Evolutionary conservation across 2,113 vertebrate species (phyloP).

Genomic region (Scomber colias): DNA sequence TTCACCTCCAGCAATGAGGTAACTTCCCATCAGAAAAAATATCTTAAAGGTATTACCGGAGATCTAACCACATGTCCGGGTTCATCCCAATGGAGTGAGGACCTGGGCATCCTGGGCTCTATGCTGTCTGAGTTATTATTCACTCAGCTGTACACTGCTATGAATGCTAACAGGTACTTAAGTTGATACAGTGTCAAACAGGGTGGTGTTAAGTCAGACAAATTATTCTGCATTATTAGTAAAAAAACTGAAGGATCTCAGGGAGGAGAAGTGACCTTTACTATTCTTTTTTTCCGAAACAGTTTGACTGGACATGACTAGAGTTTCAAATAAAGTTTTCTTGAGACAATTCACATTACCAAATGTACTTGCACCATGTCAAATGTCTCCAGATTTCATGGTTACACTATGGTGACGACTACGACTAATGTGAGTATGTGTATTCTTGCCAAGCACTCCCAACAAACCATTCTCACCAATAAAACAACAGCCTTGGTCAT

Average conservation of each 20-base stretch:
- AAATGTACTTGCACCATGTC: not conserved
- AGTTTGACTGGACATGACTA: not conserved
- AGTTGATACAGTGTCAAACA: constrained; percentile 11
- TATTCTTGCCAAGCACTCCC: not conserved
- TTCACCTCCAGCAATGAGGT: constrained; percentile 32
- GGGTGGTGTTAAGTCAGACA: constrained; percentile 18
- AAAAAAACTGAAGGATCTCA: constrained; percentile 29
- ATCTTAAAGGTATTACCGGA: constrained; percentile 39
- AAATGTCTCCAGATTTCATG: not conserved
- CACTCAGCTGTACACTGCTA: constrained; percentile 16
- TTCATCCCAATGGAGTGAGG: constrained; percentile 26
- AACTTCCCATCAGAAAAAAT: constrained; percentile 47
- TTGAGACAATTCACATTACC: not conserved
- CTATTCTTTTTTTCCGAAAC: constrained; percentile 12
- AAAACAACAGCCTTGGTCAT: no score
- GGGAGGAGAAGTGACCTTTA: constrained; percentile 38
- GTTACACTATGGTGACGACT: constrained; percentile 1
- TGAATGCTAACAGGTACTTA: constrained; percentile 37
- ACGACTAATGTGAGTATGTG: not conserved
- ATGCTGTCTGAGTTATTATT: constrained; percentile 11
- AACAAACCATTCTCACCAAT: no score
- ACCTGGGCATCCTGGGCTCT: not conserved
- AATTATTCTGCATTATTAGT: constrained; percentile 54
- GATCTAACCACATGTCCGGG: constrained; percentile 33
- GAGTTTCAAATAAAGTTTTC: not conserved